phyloP scores from a whole-genome alignment of 2,797 vertebrate genomes.

The Anolis apletophallus region DNA sequence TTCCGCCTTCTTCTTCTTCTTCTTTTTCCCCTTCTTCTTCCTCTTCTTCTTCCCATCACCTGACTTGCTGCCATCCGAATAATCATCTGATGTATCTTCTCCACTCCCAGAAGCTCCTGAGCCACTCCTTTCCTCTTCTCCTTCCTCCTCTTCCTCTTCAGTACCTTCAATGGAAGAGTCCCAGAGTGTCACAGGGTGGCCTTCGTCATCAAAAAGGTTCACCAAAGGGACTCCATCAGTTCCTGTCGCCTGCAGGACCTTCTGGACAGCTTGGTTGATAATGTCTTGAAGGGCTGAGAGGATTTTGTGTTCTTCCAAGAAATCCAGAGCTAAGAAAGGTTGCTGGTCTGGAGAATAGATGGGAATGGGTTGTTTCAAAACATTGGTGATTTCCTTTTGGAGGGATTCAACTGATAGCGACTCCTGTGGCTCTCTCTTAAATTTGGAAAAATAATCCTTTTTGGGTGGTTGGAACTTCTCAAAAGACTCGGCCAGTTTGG shows the following conservation, averaged over 20 bases:
- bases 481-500: slow-evolving; percentile 34
- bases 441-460: slow-evolving; percentile 26
- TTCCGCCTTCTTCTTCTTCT: neutral
- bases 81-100: neutral
- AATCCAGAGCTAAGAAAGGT: slow-evolving; percentile 56
- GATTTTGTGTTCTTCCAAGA: slow-evolving; percentile 64
- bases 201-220: neutral
- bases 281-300: slow-evolving; percentile 61
- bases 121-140: neutral
- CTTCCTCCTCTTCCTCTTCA: neutral
- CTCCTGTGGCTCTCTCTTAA: neutral
- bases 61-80: neutral
- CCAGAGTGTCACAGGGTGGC: neutral
- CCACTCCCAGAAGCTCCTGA: neutral
- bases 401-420: neutral
- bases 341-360: slow-evolving; percentile 28
- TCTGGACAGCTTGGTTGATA: slow-evolving; percentile 61
- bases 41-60: neutral
- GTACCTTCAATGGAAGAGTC: neutral
- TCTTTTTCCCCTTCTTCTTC: neutral
- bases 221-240: slow-evolving; percentile 44
- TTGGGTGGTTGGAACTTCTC: neutral
- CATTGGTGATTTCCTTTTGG: slow-evolving; percentile 47
- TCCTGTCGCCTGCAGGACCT: slow-evolving; percentile 47
- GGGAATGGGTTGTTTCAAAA: slow-evolving; percentile 17